A percentile compares a stretch with the other conserved stretches of the same genome.
These are phyloP conservation scores for Apamea crenata DNA, from an alignment of 2,888 invertebrate species.

Conservation along the genomic window DNA sequence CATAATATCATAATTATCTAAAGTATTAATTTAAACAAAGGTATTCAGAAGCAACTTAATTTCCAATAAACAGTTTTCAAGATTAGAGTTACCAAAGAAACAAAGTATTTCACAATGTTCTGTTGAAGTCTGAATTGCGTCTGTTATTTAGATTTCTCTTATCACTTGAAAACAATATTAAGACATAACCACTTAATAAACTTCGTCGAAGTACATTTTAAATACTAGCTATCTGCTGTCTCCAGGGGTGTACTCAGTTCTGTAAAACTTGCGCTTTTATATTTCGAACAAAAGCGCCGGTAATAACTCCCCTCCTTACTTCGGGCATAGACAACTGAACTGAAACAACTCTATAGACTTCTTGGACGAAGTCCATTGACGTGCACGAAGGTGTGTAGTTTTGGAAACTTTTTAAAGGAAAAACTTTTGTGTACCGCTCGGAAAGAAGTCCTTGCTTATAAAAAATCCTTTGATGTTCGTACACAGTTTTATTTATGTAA, in stretches of 20 bases:
- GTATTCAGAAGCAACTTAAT: background rate
- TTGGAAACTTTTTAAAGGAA: constrained; percentile 80
- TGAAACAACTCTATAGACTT: constrained; percentile 81
- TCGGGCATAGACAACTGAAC: constrained; percentile 78
- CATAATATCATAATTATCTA: background rate
- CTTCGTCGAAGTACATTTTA: constrained; percentile 67
- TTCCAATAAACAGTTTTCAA: constrained; percentile 47
- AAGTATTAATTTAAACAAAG: background rate
- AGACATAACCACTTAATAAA: constrained; percentile 68
- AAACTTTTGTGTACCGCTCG: constrained; percentile 74
- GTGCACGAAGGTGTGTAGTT: constrained; percentile 83
- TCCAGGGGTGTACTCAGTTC: constrained; percentile 73
- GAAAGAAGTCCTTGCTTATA: constrained; percentile 53
- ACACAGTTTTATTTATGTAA: constrained; percentile 46
- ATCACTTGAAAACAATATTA: constrained; percentile 52
- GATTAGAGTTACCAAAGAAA: constrained; percentile 50
- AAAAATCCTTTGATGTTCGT: constrained; percentile 49
- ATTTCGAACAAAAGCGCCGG: constrained; percentile 82
- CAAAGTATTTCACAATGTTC: constrained; percentile 33
- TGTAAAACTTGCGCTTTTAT: constrained; percentile 84
- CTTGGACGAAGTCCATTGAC: constrained; percentile 82
- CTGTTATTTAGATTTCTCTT: constrained; percentile 42
- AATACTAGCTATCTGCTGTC: constrained; percentile 71
- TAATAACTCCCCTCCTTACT: constrained; percentile 80
- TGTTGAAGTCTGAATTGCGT: constrained; percentile 30